Percentiles rank a stretch among this genome's conserved stretches.
These are phyloP conservation scores for Xylota segnis DNA, from an alignment of 2,888 invertebrate genomes.

Conservation along the genomic window DNA sequence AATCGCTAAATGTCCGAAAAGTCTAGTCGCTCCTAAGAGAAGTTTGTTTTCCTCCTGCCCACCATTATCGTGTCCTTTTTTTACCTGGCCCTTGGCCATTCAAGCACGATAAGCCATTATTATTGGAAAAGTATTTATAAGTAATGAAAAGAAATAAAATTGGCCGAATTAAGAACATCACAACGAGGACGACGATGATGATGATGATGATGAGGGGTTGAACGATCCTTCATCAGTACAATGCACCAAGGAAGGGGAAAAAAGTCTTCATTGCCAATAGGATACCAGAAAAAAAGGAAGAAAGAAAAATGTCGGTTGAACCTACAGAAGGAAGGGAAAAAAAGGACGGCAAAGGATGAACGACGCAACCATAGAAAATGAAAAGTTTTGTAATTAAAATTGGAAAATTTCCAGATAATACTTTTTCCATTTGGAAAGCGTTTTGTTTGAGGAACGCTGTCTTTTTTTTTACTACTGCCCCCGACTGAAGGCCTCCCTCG, in stretches of 20 bases:
- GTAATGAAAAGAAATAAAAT: slow-evolving; percentile 27
- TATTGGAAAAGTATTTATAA: slow-evolving; percentile 50
- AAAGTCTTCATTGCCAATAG: slow-evolving; percentile 28
- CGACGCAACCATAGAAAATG: slow-evolving; percentile 79
- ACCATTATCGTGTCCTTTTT: slow-evolving; percentile 5
- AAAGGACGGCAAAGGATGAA: slow-evolving; percentile 41
- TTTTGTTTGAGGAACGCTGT: slow-evolving; percentile 62
- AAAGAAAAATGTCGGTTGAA: slow-evolving; percentile 39
- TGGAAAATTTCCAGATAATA: slow-evolving; percentile 80
- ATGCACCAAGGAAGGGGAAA: slow-evolving; percentile 29
- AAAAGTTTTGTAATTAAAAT: slow-evolving; percentile 84
- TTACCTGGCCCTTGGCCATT: slow-evolving; percentile 21
- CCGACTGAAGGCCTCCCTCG: background rate
- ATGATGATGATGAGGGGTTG: slow-evolving; percentile 25
- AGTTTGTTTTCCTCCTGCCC: background rate
- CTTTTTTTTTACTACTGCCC: slow-evolving; percentile 26
- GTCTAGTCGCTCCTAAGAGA: background rate
- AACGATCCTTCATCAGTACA: slow-evolving; percentile 31
- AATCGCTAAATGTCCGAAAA: background rate
- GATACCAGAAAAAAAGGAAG: slow-evolving; percentile 35
- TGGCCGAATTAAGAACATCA: slow-evolving; percentile 26
- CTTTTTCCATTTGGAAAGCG: slow-evolving; percentile 60
- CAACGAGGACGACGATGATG: background rate
- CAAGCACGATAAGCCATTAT: slow-evolving; percentile 19
- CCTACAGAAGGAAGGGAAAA: slow-evolving; percentile 1